These are phyloP conservation scores for Drosophila hamatofila DNA, from an alignment of 2,888 invertebrate species.

Conservation along the genomic window DNA sequence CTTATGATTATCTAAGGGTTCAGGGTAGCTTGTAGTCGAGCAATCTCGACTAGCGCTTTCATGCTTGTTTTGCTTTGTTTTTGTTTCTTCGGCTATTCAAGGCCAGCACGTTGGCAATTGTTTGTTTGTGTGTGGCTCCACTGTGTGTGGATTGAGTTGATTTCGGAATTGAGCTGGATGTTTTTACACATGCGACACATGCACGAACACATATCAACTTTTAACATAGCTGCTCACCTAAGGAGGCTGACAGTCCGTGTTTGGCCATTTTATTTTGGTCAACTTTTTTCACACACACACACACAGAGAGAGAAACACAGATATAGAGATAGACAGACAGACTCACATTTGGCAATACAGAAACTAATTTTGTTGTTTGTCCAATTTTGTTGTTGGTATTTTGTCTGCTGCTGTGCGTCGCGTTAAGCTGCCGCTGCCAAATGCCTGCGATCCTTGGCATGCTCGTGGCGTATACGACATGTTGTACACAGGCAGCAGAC, in stretches of 20 bases:
- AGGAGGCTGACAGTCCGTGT: conserved; percentile 20
- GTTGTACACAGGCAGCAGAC: conserved; percentile 50
- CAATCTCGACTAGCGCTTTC: too few species aligned
- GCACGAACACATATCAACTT: conserved; percentile 30
- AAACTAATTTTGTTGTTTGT: conserved; percentile 51
- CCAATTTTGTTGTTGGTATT: conserved; percentile 21
- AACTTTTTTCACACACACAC: conserved; percentile 45
- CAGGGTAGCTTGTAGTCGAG: too few species aligned
- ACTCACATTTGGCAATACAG: conserved; percentile 36
- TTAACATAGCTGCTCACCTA: conserved; percentile 38
- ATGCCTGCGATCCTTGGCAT: conserved; percentile 30
- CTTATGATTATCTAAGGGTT: too few species aligned
- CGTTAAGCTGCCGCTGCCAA: conserved; percentile 41
- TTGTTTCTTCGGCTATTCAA: conserved; percentile 33
- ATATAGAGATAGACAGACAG: conserved; percentile 25
- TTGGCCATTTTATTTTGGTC: conserved; percentile 46
- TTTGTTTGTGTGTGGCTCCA: neutral
- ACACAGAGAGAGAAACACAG: conserved; percentile 24
- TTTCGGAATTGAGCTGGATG: conserved; percentile 39
- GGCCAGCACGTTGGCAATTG: conserved; percentile 33
- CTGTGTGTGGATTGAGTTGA: conserved; percentile 27
- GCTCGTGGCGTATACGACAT: conserved; percentile 46
- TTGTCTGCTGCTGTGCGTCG: conserved; percentile 11
- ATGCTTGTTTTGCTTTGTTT: neutral
- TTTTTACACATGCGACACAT: conserved; percentile 26